Conservation (phyloP, 2,888 invertebrate genomes). For the Torymus texanus region DNA sequence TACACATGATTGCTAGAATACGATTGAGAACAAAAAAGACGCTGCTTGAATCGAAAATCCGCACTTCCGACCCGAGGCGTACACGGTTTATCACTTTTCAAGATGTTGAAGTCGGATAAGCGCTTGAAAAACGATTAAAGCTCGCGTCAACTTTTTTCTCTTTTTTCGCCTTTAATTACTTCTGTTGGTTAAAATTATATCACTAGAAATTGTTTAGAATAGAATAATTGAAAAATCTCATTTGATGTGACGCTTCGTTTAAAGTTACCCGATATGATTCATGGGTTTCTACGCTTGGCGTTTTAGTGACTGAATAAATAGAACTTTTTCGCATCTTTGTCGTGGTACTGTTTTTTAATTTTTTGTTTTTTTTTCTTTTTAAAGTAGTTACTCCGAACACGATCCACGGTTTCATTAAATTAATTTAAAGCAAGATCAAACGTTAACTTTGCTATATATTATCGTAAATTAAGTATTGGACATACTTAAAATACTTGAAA, state of each 20-base stretch:
- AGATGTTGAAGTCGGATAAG: conserved; percentile 20
- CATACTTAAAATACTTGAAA: conserved; percentile 26
- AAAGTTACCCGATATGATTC: conserved; percentile 20
- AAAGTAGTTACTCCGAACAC: conserved; percentile 35
- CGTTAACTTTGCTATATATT: background rate
- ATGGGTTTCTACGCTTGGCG: background rate
- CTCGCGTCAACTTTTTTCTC: background rate
- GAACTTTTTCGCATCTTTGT: conserved; percentile 42
- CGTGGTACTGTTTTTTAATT: conserved; percentile 29
- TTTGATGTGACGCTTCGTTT: conserved; percentile 3
- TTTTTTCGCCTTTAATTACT: background rate
- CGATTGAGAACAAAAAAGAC: background rate
- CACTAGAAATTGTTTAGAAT: conserved; percentile 16
- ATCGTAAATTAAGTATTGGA: conserved; percentile 28
- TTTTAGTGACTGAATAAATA: background rate
- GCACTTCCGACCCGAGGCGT: conserved; percentile 35
- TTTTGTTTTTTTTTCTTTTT: conserved; percentile 16
- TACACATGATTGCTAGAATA: conserved; percentile 45
- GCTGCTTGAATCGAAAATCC: conserved; percentile 5
- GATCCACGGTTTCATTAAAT: conserved; percentile 20
- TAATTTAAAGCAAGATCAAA: conserved; percentile 4
- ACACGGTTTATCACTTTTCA: conserved; percentile 37
- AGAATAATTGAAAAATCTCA: conserved; percentile 23
- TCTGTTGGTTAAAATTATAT: conserved; percentile 12
- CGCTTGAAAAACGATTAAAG: background rate